Evolutionary conservation across 2,113 vertebrate genomes (phyloP).

Genomic region (Tychaedon coryphoeus): DNA sequence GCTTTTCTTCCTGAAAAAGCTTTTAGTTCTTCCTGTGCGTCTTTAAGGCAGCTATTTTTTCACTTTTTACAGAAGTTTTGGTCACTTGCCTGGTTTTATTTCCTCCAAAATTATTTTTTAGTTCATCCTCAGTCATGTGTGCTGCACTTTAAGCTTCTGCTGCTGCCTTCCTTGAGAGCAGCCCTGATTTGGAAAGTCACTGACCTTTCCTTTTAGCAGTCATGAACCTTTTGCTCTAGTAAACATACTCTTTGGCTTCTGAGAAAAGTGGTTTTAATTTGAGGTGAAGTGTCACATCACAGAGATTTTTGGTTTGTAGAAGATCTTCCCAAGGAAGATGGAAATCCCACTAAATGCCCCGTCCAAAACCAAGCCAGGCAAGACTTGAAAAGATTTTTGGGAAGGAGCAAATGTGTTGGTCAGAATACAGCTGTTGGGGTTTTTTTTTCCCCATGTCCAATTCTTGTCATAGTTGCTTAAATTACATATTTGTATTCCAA

Average conservation of each 20-base stretch:
- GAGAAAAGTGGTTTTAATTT: not conserved
- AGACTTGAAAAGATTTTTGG: not conserved
- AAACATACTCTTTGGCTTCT: not conserved
- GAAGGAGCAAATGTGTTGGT: not conserved
- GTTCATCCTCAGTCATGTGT: not conserved
- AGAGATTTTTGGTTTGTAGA: not conserved
- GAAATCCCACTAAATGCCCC: not conserved
- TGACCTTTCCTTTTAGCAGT: not conserved
- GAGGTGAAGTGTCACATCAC: not conserved
- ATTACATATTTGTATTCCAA: not conserved
- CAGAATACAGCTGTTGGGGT: not conserved
- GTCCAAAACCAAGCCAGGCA: not conserved
- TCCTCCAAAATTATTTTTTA: not conserved
- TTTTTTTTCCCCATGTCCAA: not conserved
- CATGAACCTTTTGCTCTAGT: not conserved
- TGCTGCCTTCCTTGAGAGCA: not conserved
- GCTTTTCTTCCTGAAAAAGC: not conserved
- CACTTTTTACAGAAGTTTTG: not conserved
- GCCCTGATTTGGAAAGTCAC: not conserved
- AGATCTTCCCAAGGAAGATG: not conserved
- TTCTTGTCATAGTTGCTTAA: not conserved
- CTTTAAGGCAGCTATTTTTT: not conserved
- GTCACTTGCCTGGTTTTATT: conserved; percentile 1
- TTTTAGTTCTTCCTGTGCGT: not conserved
- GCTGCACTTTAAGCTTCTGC: not conserved